phyloP scores from a whole-genome alignment of 64 coral and sea anemone genomes.

The Montipora foliosa region DNA sequence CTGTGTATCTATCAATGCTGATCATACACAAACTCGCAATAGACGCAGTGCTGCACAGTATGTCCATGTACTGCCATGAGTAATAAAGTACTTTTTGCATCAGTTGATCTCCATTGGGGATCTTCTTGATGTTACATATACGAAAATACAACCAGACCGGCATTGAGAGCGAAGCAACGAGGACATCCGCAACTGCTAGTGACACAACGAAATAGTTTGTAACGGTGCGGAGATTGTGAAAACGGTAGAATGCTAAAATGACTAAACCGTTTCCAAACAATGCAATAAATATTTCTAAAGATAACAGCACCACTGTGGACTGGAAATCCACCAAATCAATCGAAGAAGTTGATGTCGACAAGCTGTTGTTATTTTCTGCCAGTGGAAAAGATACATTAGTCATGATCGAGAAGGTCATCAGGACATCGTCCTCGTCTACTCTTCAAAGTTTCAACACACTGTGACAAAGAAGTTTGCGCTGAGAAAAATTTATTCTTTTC shows the following conservation, averaged over 20 bases:
- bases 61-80: conserved; percentile 82
- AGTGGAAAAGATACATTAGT: background rate
- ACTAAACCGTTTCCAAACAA: conserved; percentile 86
- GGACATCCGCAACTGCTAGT: conserved; percentile 76
- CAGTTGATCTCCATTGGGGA: conserved; percentile 13
- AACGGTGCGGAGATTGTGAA: conserved; percentile 60
- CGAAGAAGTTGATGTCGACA: background rate
- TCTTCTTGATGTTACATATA: conserved; percentile 16
- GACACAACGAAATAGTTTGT: conserved; percentile 92
- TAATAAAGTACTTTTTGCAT: conserved; percentile 56
- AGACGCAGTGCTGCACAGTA: conserved; percentile 84
- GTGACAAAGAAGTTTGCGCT: background rate
- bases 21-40: conserved; percentile 88
- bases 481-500: background rate
- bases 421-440: too few species aligned
- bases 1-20: conserved; percentile 81
- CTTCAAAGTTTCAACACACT: background rate
- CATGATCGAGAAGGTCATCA: background rate
- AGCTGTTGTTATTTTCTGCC: background rate
- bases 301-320: conserved; percentile 20
- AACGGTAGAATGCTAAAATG: conserved; percentile 64
- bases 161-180: conserved; percentile 73
- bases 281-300: conserved; percentile 52
- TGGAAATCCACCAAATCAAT: background rate
- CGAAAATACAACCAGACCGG: conserved; percentile 77